A percentile compares a stretch with the other conserved stretches of the same genome.
Evolutionary conservation across 1,140 invertebrate species (phyloP).

Genomic region (Papilio helenus): DNA sequence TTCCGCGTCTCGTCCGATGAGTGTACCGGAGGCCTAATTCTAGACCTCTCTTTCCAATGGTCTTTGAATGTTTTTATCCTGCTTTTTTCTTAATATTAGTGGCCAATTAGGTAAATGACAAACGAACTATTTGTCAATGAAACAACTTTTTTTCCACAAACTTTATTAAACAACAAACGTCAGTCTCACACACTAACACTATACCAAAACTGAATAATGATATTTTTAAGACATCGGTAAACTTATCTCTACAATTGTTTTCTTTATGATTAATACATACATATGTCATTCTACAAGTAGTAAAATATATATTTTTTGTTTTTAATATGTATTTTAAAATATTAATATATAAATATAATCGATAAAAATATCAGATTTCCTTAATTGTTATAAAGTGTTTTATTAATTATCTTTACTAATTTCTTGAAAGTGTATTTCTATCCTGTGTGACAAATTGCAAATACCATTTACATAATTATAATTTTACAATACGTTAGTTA

Average conservation of each 20-base stretch:
- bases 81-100: too few relatives aligned
- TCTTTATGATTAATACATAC: background rate
- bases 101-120: too few relatives aligned
- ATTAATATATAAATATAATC: background rate
- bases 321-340: background rate
- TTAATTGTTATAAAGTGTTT: background rate
- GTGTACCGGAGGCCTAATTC: too few relatives aligned
- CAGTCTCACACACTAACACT: background rate
- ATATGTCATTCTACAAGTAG: background rate
- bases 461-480: background rate
- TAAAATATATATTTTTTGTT: slow-evolving; percentile 14
- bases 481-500: background rate
- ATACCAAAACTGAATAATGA: background rate
- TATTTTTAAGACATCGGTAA: background rate
- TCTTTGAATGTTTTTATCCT: too few relatives aligned
- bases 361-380: background rate
- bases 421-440: background rate
- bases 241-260: background rate
- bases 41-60: too few relatives aligned
- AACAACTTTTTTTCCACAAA: background rate
- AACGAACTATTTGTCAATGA: background rate
- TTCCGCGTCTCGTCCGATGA: too few relatives aligned
- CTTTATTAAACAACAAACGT: slow-evolving; percentile 3
- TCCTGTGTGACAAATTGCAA: background rate
- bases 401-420: background rate